Evolutionary conservation across 2,888 invertebrate species (phyloP).

Genomic region (Axea sp.): DNA sequence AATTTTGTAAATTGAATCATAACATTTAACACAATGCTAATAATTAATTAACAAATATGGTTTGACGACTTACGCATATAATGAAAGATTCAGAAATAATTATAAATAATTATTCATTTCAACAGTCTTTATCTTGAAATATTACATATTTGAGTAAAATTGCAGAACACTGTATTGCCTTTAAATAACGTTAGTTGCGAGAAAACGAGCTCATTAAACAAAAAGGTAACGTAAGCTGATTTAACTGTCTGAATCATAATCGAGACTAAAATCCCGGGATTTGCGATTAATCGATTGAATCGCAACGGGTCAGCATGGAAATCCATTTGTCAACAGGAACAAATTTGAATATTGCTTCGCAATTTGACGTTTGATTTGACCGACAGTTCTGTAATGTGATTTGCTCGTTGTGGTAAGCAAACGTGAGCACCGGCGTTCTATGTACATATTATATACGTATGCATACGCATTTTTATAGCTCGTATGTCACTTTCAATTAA

Average conservation of each 20-base stretch:
- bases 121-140: too few relatives aligned
- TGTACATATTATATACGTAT: conserved; percentile 53
- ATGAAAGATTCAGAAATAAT: too few relatives aligned
- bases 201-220: too few relatives aligned
- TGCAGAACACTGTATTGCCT: too few relatives aligned
- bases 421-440: conserved; percentile 46
- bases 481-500: conserved; percentile 40
- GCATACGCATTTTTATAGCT: conserved; percentile 50
- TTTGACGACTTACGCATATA: too few relatives aligned
- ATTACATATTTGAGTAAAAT: too few relatives aligned
- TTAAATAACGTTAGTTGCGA: too few relatives aligned
- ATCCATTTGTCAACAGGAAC: conserved; percentile 73
- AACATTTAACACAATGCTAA: too few relatives aligned
- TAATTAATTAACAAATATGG: too few relatives aligned
- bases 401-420: conserved; percentile 60
- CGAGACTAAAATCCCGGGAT: conserved; percentile 50
- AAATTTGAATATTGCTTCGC: conserved; percentile 74
- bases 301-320: conserved; percentile 68
- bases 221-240: too few relatives aligned
- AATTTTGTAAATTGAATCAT: too few relatives aligned
- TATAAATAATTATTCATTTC: too few relatives aligned
- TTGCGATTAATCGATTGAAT: conserved; percentile 70
- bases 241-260: conserved; percentile 38
- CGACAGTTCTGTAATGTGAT: conserved; percentile 67
- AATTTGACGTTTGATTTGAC: conserved; percentile 73